Conservation (phyloP, 1,140 invertebrate species). For the Neodiprion virginianus region DNA sequence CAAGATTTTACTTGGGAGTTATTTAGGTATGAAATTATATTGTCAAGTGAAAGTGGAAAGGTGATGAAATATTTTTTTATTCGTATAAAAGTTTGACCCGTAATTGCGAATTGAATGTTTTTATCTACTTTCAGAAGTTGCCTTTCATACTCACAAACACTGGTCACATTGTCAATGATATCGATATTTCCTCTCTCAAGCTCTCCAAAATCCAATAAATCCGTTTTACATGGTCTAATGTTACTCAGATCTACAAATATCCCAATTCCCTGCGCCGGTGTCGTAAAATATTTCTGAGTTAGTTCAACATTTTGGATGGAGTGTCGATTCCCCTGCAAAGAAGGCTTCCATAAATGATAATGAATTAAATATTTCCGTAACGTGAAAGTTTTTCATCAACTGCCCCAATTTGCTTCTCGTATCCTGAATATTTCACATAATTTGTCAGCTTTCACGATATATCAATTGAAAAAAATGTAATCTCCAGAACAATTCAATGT, state of each 20-base stretch:
- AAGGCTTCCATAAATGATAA: conserved; percentile 16
- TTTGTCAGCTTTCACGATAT: too few relatives aligned
- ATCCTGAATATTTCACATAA: too few relatives aligned
- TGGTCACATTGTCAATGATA: background rate
- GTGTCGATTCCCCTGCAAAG: conserved; percentile 34
- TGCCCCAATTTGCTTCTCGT: too few relatives aligned
- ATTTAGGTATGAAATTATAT: background rate
- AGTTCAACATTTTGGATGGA: conserved; percentile 28
- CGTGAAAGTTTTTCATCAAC: too few relatives aligned
- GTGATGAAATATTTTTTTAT: too few relatives aligned
- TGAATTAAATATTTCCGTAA: conserved; percentile 10
- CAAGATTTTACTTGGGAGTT: background rate
- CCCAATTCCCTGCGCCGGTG: conserved; percentile 30
- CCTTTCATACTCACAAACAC: background rate
- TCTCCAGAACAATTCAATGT: too few relatives aligned
- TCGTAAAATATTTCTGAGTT: conserved; percentile 35
- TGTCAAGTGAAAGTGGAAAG: background rate
- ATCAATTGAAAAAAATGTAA: too few relatives aligned
- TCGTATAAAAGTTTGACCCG: too few relatives aligned
- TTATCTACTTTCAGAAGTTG: too few relatives aligned
- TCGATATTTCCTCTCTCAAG: background rate
- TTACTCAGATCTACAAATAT: conserved; percentile 40
- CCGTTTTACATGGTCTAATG: conserved; percentile 38
- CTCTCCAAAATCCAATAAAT: conserved; percentile 16
- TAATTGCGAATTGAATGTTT: too few relatives aligned